Base-by-base conservation (phyloP, 2,888 invertebrate species). In the Trachelus iudaicus region DNA sequence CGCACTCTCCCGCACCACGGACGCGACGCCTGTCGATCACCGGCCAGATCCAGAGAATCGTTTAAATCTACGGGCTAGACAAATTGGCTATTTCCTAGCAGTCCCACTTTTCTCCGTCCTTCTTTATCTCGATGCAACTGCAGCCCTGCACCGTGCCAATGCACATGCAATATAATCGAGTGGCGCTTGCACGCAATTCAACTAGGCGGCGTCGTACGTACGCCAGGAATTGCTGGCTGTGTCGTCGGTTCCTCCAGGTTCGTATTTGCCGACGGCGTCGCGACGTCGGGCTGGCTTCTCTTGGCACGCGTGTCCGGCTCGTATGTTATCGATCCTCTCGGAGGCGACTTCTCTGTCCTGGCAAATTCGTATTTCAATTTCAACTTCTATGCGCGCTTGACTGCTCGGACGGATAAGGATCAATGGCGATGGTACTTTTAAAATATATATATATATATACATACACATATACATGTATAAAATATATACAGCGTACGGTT, bases 81-180 rank as follows among this genome's bases (percentile, higher is more conserved):
- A 86, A 87, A 87, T 87, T 83, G 81, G 73, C 77, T 79, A 81
- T 81, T 84, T 86, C 83, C 86, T 82, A 81, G 80, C 78, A 77
- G 78, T n/a, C 81, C 56, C 76, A 71, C 79, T 71, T 31, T 71
- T 3, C 6, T 11, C 31, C 33, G 12, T 33, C 12, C 11, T 34
- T 71, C 33, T 13, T 71, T 71, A 31, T 13, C 3, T 34, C 71
- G 12, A 4, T 71, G 56, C 56, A 56, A 3, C 23, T 56, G 56
- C 56, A 9, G 23, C 23, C 56, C 56, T 56, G 40, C 40, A 23
- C 56, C 23, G 9, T 23, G 15, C 56, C 23, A 56, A 23, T 23
- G 56, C 23, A 23, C 56, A 56, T 23, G 23, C 56, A 56, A 56
- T 56, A 23, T 9, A 56, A 1, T 23, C 9, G 9, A 56, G 56